Conservation (phyloP, 2,113 vertebrate species). For the Dromiciops gliroides region DNA sequence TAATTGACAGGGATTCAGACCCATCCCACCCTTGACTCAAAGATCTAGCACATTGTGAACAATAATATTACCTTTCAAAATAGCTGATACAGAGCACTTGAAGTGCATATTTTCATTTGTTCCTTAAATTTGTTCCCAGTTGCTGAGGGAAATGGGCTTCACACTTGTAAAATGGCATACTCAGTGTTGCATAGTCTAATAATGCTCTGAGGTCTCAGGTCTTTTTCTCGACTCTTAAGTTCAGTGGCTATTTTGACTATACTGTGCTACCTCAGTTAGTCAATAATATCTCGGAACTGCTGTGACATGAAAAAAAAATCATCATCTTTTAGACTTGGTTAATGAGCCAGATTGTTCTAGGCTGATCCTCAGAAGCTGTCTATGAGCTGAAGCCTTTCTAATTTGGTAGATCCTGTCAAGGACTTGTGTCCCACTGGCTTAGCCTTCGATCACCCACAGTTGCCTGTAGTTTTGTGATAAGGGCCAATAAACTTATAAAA, state of each 20-base stretch:
- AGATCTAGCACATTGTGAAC: not conserved
- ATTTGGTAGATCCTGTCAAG: not conserved
- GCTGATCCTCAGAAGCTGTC: not conserved
- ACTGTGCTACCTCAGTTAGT: not conserved
- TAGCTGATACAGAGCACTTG: too few relatives aligned
- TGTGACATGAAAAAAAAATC: not conserved
- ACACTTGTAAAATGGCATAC: not conserved
- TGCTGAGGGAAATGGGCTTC: not conserved
- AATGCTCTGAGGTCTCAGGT: not conserved
- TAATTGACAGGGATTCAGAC: not conserved
- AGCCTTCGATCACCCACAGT: too few relatives aligned
- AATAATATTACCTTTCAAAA: not conserved
- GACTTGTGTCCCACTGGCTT: not conserved
- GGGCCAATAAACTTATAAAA: conserved; percentile 3
- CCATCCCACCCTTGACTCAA: not conserved
- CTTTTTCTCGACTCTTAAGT: not conserved
- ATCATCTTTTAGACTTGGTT: not conserved
- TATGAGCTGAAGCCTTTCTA: not conserved
- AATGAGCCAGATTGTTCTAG: not conserved
- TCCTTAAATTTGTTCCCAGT: not conserved
- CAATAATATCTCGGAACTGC: not conserved
- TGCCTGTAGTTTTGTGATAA: not conserved
- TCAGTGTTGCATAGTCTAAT: not conserved
- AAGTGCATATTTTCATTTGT: not conserved
- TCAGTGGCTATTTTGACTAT: not conserved